Evolutionary conservation across 2,888 invertebrate species (phyloP).

Genomic region (Dorcus hopei): DNA sequence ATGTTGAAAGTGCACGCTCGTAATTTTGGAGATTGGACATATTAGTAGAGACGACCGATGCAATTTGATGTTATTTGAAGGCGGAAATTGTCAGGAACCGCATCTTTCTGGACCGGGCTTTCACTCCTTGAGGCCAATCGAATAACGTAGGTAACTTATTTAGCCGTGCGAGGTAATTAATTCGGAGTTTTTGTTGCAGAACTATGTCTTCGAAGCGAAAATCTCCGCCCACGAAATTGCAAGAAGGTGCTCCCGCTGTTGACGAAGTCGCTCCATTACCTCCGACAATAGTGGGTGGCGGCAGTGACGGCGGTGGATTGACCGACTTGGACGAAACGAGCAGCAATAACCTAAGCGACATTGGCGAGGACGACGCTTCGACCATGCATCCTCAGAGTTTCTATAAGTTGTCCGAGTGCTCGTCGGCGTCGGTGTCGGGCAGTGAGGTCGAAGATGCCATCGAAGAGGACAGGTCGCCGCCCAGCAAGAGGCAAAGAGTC

Average conservation of each 20-base stretch:
- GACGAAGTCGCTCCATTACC: constrained; percentile 50
- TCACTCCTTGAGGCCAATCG: constrained; percentile 30
- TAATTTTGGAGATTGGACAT: constrained; percentile 6
- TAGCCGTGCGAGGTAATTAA: not conserved
- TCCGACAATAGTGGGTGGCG: constrained; percentile 44
- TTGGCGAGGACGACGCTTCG: constrained; percentile 61
- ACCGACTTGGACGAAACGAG: constrained; percentile 56
- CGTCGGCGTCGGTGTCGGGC: constrained; percentile 49
- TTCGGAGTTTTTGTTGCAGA: constrained; percentile 59
- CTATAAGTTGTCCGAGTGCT: constrained; percentile 46
- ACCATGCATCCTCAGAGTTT: constrained; percentile 36
- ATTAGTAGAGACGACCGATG: constrained; percentile 24
- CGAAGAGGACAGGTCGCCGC: constrained; percentile 46
- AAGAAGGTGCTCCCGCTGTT: constrained; percentile 62
- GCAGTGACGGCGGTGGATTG: constrained; percentile 59
- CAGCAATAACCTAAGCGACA: constrained; percentile 59
- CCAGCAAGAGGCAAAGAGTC: constrained; percentile 48
- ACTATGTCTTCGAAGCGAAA: constrained; percentile 97
- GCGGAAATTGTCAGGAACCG: constrained; percentile 41
- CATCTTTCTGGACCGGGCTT: constrained; percentile 24
- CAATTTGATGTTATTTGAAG: constrained; percentile 40
- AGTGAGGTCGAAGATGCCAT: constrained; percentile 48
- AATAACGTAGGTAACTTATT: constrained; percentile 18
- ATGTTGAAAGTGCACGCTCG: constrained; percentile 13
- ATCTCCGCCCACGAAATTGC: constrained; percentile 90